Percentiles rank a stretch among this genome's conserved stretches.
These are phyloP conservation scores for Chironomus tepperi DNA, from an alignment of 1,140 invertebrate genomes.

Conservation along the genomic window DNA sequence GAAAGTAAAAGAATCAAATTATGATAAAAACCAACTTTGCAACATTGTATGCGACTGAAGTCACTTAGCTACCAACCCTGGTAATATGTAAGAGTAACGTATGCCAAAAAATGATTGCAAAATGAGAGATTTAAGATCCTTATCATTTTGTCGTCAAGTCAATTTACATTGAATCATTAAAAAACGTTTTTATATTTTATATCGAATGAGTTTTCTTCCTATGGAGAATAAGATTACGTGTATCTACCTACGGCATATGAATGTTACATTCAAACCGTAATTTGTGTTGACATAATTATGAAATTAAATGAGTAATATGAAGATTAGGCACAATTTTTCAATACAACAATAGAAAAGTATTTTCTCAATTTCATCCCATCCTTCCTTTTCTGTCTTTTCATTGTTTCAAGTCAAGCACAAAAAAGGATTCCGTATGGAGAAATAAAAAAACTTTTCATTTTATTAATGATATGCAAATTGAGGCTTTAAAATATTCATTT, in stretches of 20 bases:
- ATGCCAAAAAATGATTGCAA: neutral
- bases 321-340: neutral
- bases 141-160: neutral
- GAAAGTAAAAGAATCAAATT: no score
- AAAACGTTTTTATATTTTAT: no score
- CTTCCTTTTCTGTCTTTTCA: no score
- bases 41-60: no score
- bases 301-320: neutral
- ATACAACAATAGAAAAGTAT: no score
- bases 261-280: neutral
- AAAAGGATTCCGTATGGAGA: neutral
- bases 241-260: neutral
- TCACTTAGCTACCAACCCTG: no score
- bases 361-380: no score
- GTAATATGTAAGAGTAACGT: no score
- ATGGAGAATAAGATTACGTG: no score
- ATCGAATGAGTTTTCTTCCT: neutral
- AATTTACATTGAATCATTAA: neutral
- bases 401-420: neutral
- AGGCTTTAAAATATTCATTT: conserved; percentile 14
- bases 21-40: no score
- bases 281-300: conserved; percentile 14
- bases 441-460: neutral
- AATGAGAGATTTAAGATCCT: conserved; percentile 2
- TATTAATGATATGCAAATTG: conserved; percentile 14